phyloP scores from a whole-genome alignment of 92 coral and sea anemone genomes.

The Pocillopora grandis region DNA sequence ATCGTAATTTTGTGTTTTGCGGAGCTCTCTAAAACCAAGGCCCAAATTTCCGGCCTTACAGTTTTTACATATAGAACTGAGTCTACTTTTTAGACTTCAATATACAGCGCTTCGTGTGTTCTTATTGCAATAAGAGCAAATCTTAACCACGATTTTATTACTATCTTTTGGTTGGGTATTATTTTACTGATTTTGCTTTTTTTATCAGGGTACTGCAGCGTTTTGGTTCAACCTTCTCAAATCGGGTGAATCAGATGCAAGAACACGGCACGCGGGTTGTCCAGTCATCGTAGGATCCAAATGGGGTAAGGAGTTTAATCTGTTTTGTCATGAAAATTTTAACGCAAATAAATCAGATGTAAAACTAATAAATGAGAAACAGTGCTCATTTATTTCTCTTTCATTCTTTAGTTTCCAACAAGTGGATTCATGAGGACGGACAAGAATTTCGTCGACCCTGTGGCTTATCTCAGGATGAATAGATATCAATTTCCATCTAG shows the following conservation, averaged over 20 bases:
- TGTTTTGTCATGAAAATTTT: not conserved
- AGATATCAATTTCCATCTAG: not conserved
- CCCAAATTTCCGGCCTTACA: too few species aligned
- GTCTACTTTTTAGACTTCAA: too few species aligned
- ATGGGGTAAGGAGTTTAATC: conserved; percentile 67
- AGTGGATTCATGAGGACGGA: conserved; percentile 86
- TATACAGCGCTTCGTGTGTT: too few species aligned
- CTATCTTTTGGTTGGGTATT: not conserved
- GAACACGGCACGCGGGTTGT: conserved; percentile 81
- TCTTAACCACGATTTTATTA: too few species aligned
- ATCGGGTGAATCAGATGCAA: conserved; percentile 68
- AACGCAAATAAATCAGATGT: too few species aligned
- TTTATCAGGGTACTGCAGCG: conserved; percentile 75
- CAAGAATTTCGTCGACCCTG: conserved; percentile 82
- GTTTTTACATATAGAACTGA: too few species aligned
- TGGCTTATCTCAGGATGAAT: conserved; percentile 36
- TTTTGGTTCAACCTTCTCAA: conserved; percentile 80
- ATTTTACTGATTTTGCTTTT: too few species aligned
- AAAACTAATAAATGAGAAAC: not conserved
- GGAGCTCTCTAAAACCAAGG: too few species aligned
- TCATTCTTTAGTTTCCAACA: conserved; percentile 67
- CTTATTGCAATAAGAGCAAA: too few species aligned
- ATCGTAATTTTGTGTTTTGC: too few species aligned
- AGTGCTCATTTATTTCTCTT: not conserved
- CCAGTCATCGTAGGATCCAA: conserved; percentile 85